Evolutionary conservation across 2,113 vertebrate species (phyloP), one percentile per base, ranked within the genome.

Genomic region (Aythya baeri): DNA sequence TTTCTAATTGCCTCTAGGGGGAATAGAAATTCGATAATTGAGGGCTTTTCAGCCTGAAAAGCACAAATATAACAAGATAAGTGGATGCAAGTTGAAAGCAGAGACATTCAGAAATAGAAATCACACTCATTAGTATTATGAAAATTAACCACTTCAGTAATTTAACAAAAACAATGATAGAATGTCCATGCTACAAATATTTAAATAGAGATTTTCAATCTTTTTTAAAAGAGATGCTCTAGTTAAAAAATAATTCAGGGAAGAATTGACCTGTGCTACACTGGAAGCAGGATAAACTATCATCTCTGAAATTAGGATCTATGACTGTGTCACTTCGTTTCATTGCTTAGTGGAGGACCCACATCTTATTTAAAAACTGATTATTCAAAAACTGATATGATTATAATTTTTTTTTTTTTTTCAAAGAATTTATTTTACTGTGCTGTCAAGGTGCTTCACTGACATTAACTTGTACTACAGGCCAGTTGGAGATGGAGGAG

Each of bases 21-120:
- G 21, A 89, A 87, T 4, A 83, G 43, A 88, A 89, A 79, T 82
- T 54, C 0, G 0, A 20, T 70, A 88, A 71, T 26, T 88, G 83
- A 91, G 54, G 77, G 46, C 27, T 86, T 46, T 71, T 95, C 63
- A 74, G 31, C 83, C 68, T 85, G 84, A 79, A 86, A 92, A 94
- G 52, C 14, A 80, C 11, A 93, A 94, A 86, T 23, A 72, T 25
- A 83, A 66, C n/a, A 88, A 84, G 88, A 89, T 34, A 3, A 93
- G 70, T 36, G 20, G n/a, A 29, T 78, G 26, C 43, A 93, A 72
- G 4, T 8, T 68, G 81, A 65, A 92, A 93, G 52, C 17, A 78
- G 61, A 68, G 61, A 81, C 13, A 82, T 92, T 86, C n/a, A 26
- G 22, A 86, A 90, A 68, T 12, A 71, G 20, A 74, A 80, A 90